Conservation (phyloP, 2,797 vertebrate genomes). For the Myotis findleyi region DNA sequence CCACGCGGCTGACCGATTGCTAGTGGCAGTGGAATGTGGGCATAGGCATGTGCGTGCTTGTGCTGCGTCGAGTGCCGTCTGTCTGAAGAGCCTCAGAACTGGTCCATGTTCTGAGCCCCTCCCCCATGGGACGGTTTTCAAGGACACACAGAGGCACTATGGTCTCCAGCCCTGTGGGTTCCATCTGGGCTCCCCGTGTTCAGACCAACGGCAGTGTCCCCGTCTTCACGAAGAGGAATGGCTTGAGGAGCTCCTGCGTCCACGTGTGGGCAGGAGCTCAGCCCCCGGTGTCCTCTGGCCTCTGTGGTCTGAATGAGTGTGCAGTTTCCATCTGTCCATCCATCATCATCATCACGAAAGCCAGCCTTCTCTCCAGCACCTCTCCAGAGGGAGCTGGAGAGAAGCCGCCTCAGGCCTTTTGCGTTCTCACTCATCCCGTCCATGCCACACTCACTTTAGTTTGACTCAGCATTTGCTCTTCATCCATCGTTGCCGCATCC, state of each 20-base stretch:
- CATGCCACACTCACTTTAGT: conserved; percentile 59
- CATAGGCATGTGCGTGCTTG: conserved; percentile 48
- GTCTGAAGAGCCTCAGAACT: conserved; percentile 31
- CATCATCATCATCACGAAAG: conserved; percentile 48
- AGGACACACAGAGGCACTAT: background rate
- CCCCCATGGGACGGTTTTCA: background rate
- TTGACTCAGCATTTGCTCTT: conserved; percentile 69
- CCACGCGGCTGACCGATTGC: background rate
- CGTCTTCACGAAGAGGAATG: background rate
- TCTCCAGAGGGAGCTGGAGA: conserved; percentile 42
- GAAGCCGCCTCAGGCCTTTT: conserved; percentile 58
- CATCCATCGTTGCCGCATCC: conserved; percentile 74
- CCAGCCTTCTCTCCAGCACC: conserved; percentile 67
- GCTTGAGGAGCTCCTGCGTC: conserved; percentile 20
- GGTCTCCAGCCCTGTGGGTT: background rate
- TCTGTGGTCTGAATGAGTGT: conserved; percentile 78
- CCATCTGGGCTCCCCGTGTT: conserved; percentile 7
- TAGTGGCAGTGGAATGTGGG: background rate
- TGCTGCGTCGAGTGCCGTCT: conserved; percentile 38
- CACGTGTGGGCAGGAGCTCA: background rate
- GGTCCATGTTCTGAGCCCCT: background rate
- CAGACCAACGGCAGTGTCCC: conserved; percentile 22
- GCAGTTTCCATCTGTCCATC: conserved; percentile 55
- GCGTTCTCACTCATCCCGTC: conserved; percentile 31
- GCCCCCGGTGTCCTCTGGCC: conserved; percentile 61